Evolutionary conservation across 2,113 vertebrate genomes (phyloP).

Genomic region (Tautogolabrus adspersus): DNA sequence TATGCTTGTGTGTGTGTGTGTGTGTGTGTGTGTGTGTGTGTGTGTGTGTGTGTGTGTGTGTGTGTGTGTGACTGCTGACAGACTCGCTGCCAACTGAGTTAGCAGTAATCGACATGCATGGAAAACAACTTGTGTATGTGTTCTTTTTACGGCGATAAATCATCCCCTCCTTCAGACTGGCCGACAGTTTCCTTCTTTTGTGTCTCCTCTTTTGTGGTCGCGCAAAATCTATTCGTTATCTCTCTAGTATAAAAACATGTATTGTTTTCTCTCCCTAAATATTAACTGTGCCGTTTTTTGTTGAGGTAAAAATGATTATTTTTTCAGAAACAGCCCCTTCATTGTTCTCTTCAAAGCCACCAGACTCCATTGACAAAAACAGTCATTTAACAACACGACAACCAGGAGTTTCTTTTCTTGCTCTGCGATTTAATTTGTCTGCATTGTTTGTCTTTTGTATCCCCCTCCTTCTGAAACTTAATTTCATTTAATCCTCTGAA

Average conservation of each 20-base stretch:
- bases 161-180: not conserved
- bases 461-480: too few species aligned
- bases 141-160: too few species aligned
- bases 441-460: not conserved
- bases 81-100: not conserved
- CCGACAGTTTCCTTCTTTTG: not conserved
- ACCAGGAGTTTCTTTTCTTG: not conserved
- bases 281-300: not conserved
- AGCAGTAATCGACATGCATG: not conserved
- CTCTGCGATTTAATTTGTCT: not conserved
- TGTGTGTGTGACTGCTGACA: slow-evolving; percentile 6
- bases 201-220: too few species aligned
- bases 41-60: too few species aligned
- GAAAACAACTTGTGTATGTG: too few species aligned
- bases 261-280: not conserved
- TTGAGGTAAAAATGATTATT: too few species aligned
- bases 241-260: not conserved
- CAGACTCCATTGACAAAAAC: not conserved
- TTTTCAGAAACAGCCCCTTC: not conserved
- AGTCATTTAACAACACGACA: not conserved
- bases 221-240: not conserved
- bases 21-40: too few species aligned
- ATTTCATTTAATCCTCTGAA: too few species aligned
- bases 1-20: too few species aligned
- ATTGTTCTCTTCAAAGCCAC: not conserved